Percentiles rank a stretch among this genome's conserved stretches.
Evolutionary conservation across 2,797 vertebrate species (phyloP).

Genomic region (Rhyacichthys aspro): DNA sequence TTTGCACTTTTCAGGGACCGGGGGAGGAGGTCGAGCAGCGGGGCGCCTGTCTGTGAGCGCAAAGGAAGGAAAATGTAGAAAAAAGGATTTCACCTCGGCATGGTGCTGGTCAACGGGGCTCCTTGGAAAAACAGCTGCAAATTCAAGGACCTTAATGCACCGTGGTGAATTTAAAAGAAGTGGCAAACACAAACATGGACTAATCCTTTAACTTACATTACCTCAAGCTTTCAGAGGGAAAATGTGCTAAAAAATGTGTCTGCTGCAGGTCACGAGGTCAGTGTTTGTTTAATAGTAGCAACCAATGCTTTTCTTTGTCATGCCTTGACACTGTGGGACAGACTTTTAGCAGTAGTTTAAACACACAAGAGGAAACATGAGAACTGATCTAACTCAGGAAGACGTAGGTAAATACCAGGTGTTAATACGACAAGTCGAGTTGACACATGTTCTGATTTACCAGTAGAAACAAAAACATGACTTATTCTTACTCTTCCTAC

Average conservation of each 20-base stretch:
- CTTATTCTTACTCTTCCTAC: no score
- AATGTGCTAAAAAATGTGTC: neutral
- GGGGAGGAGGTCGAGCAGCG: neutral
- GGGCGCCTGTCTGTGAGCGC: constrained; percentile 10
- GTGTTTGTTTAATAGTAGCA: neutral
- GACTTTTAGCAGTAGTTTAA: neutral
- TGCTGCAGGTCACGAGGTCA: neutral
- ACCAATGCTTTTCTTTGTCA: constrained; percentile 1
- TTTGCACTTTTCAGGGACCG: constrained; percentile 34
- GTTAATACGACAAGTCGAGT: no score
- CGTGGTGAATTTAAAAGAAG: constrained; percentile 2
- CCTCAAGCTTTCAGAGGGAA: neutral
- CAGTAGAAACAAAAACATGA: no score
- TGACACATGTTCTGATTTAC: no score
- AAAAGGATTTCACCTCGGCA: constrained; percentile 13
- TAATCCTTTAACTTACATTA: constrained; percentile 16
- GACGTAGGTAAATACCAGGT: no score
- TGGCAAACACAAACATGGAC: constrained; percentile 5
- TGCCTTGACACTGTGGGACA: neutral
- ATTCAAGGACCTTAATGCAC: constrained; percentile 3
- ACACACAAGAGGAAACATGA: neutral
- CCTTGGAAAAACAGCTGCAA: constrained; percentile 4
- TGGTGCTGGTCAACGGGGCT: neutral
- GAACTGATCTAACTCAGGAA: no score
- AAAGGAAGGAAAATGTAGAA: constrained; percentile 23